These are phyloP conservation scores for Microtus ochrogaster DNA, from an alignment of 2,113 vertebrate species.

Conservation along the genomic window DNA sequence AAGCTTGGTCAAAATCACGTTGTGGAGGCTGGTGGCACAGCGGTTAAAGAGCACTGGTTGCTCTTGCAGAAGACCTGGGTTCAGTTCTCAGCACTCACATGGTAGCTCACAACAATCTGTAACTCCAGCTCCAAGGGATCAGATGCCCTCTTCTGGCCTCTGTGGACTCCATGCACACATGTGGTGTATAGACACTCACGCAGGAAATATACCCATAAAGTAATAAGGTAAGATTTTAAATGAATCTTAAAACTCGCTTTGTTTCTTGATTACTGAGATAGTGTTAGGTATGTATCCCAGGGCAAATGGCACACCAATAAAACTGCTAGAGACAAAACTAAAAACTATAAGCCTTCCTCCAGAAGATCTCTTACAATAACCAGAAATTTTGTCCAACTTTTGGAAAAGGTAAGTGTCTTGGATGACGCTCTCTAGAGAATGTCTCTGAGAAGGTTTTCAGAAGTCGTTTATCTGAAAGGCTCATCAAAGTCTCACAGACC, in stretches of 20 bases:
- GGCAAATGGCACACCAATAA: neutral
- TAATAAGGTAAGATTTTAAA: neutral
- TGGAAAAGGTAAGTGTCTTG: neutral
- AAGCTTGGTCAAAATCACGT: neutral
- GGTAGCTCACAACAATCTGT: neutral
- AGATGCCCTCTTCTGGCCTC: neutral
- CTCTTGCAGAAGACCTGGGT: neutral
- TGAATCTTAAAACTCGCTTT: constrained; percentile 11
- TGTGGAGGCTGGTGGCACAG: neutral
- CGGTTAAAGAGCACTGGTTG: too few species aligned
- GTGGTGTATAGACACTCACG: neutral
- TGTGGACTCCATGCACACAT: neutral
- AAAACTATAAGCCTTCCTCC: neutral
- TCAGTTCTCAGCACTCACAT: neutral
- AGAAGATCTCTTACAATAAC: neutral
- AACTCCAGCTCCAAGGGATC: neutral
- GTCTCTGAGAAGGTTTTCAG: neutral
- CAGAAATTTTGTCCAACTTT: constrained; percentile 52
- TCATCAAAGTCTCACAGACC: neutral
- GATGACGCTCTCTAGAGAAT: neutral
- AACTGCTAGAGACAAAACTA: neutral
- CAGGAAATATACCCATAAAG: neutral
- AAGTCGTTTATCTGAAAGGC: neutral
- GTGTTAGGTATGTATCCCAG: constrained; percentile 11
- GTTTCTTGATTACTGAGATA: neutral